Evolutionary conservation across 2,797 vertebrate genomes (phyloP).

Genomic region (Phalanger gymnotis): DNA sequence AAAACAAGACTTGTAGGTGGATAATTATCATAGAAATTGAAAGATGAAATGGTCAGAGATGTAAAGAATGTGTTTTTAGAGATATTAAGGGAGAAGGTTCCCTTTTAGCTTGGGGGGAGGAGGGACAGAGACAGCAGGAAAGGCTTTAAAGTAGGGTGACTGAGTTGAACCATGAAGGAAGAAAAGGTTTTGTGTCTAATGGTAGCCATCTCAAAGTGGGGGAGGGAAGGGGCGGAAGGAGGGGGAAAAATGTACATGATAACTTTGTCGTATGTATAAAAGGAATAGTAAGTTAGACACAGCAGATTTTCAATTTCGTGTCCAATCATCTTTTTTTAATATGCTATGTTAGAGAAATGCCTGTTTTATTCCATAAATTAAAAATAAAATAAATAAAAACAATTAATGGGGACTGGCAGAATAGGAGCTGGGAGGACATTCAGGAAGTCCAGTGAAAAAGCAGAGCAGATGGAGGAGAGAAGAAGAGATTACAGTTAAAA

Average conservation of each 20-base stretch:
- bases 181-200: not conserved
- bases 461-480: not conserved
- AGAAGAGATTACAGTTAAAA: not conserved
- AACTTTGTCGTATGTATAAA: not conserved
- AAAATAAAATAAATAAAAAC: not conserved
- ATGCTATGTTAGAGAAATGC: not conserved
- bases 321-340: not conserved
- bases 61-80: not conserved
- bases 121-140: not conserved
- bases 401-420: not conserved
- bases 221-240: too few relatives aligned
- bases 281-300: not conserved
- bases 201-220: not conserved
- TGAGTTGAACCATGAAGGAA: not conserved
- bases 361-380: not conserved
- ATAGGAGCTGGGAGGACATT: not conserved
- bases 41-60: not conserved
- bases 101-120: too few relatives aligned
- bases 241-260: not conserved
- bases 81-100: not conserved
- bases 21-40: not conserved
- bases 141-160: not conserved
- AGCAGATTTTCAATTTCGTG: not conserved
- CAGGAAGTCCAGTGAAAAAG: not conserved
- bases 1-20: not conserved